These are phyloP conservation scores for Platorchestia sp. DNA, from an alignment of 1,140 invertebrate genomes.

Conservation along the genomic window DNA sequence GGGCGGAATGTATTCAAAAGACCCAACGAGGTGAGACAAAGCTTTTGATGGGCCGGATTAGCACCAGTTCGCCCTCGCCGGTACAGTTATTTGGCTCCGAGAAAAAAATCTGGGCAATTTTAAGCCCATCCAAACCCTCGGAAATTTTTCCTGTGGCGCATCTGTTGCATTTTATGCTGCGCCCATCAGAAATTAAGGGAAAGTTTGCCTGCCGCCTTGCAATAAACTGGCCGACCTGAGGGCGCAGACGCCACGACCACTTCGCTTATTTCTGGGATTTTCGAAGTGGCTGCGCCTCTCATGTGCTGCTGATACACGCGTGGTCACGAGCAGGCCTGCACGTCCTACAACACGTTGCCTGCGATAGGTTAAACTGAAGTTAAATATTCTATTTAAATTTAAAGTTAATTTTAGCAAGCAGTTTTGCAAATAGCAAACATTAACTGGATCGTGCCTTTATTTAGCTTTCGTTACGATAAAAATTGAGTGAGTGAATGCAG, in stretches of 20 bases:
- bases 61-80: not conserved
- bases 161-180: not conserved
- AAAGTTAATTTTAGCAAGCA: no score
- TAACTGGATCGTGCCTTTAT: no score
- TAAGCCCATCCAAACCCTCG: not conserved
- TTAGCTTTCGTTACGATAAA: no score
- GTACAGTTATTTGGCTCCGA: not conserved
- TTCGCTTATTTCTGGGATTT: not conserved
- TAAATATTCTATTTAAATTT: no score
- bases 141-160: not conserved
- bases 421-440: no score
- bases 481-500: no score
- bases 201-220: not conserved
- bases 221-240: not conserved
- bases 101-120: not conserved
- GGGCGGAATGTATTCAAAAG: not conserved
- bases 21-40: not conserved
- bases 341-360: not conserved
- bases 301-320: not conserved
- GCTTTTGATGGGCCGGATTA: not conserved
- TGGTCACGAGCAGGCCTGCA: not conserved
- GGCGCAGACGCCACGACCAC: not conserved
- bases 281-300: not conserved
- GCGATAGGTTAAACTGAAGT: no score
- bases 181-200: not conserved